phyloP scores from a whole-genome alignment of 2,113 vertebrate genomes.

The Ptilonorhynchus violaceus region DNA sequence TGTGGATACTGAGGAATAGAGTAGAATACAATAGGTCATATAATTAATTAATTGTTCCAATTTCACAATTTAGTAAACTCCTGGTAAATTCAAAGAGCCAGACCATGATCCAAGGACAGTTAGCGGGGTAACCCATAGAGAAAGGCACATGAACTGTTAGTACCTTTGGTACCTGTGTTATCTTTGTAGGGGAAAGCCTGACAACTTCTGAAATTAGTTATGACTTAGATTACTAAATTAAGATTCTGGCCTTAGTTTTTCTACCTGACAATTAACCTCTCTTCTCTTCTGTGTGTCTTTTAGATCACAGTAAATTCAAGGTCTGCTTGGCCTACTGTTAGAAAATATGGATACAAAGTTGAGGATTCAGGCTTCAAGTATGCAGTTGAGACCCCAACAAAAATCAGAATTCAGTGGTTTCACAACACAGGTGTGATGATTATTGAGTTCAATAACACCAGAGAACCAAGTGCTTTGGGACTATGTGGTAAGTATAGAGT shows the following conservation, averaged over 20 bases:
- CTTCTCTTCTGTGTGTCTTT: not conserved
- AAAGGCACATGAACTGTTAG: not conserved
- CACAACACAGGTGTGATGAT: slow-evolving; percentile 94
- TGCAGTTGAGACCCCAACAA: slow-evolving; percentile 83
- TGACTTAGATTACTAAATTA: not conserved
- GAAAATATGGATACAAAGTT: slow-evolving; percentile 89
- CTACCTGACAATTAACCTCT: not conserved
- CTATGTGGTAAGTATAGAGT: slow-evolving; percentile 82
- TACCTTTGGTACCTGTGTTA: not conserved
- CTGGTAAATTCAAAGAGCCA: not conserved
- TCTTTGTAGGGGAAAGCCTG: not conserved
- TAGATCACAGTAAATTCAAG: slow-evolving; percentile 88
- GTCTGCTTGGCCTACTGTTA: slow-evolving; percentile 85
- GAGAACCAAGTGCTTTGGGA: slow-evolving; percentile 77
- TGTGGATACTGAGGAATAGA: not conserved
- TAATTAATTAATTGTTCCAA: not conserved
- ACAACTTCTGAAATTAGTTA: not conserved
- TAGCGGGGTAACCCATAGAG: not conserved
- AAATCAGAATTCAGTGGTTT: slow-evolving; percentile 91
- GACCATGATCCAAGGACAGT: not conserved
- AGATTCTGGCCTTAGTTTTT: not conserved
- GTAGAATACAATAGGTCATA: not conserved
- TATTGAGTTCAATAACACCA: slow-evolving; percentile 80
- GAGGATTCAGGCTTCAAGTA: slow-evolving; percentile 96
- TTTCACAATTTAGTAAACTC: not conserved